Base-by-base conservation (phyloP, 1,140 invertebrate genomes). In the Scaptomyza pallida region DNA sequence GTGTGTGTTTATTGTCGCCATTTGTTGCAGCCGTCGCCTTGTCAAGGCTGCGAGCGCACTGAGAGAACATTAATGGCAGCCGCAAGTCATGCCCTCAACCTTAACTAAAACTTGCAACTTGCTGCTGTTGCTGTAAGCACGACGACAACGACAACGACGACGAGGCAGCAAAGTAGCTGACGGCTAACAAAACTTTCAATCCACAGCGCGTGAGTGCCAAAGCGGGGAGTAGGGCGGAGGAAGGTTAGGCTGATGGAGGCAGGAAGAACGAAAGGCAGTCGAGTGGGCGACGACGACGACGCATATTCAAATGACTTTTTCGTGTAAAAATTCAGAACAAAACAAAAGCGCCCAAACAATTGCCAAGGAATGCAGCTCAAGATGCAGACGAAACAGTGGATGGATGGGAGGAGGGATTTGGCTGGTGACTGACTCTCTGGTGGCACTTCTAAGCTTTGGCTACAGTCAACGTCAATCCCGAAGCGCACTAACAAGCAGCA, bases 291-390 rank as follows among this genome's bases (percentile, higher is more conserved):
- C 30, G 47, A 45, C 19, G 70, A 35, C 75, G 75, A 74, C 78
- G 78, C 79, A 86, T 85, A 85, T 85, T 85, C 82, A 85, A 85
- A 85, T 85, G 81, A 85, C 81, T 86, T 85, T 85, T 85, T 85
- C 81, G 81, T 85, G 81, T 85, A 85, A 77, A 85, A 85, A 85
- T 85, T 85, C 63, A 80, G 68, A 61, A 77, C 62, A 85, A 86
- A 85, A 85, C 81, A 85, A 85, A 85, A 76, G 81, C 80, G 80
- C 75, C 70, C 52, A 70, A 85, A 85, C 81, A 85, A 85, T 85
- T 86, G 81, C 73, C 61, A 71, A 74, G 81, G 69, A 86, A 85
- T 85, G 77, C 81, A 85, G 86, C 81, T 85, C 67, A 80, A 60
- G 68, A 72, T 60, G 60, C 30, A 26, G 4, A 35, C 5, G n/a